Evolutionary conservation across 2,797 vertebrate species (phyloP), one percentile per base, ranked within the genome.

Genomic region (Lerista edwardsae): DNA sequence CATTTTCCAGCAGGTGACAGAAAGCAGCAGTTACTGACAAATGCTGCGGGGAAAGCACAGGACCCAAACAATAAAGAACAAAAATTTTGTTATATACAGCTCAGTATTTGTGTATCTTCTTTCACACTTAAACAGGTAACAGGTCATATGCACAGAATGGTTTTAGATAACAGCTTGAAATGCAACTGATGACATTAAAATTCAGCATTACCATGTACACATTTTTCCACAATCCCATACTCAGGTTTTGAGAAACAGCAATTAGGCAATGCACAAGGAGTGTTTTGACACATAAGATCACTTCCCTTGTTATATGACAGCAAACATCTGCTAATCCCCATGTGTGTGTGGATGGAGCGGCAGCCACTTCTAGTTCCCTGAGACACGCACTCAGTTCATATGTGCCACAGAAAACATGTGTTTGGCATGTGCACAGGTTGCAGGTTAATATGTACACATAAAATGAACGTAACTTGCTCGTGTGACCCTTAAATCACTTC

Each of bases 21-120:
- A 93, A 94, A 91, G 86, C 78, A 88, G 86, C 82, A 90, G 86
- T 86, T 90, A 87, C 86, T 92, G 91, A 94, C 75, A 94, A 94
- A 94, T 89, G 81, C 88, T 90, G 75, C 59, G 85, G 74, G 44
- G 86, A 14, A 93, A 91, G 80, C 87, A 92, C 80, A 87, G 87
- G 90, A 93, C 79, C 86, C 88, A 87, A 91, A 87, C 84, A 90
- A 94, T 93, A 94, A 94, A 94, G 94, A 93, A 92, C 87, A 94
- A 84, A 91, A 84, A 77, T 74, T 81, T 91, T 34, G 39, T 17
- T 17, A 55, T 17, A 29, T 79, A 36, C 89, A 86, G 87, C 76
- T 91, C 73, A 85, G 77, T 73, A 87, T 80, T 14, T 84, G 79
- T 79, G 64, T 69, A 47, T 68, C 59, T 85, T 90, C 89, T 75